phyloP scores from a whole-genome alignment of 1,140 invertebrate genomes.

The Trichomalopsis sarcophagae region DNA sequence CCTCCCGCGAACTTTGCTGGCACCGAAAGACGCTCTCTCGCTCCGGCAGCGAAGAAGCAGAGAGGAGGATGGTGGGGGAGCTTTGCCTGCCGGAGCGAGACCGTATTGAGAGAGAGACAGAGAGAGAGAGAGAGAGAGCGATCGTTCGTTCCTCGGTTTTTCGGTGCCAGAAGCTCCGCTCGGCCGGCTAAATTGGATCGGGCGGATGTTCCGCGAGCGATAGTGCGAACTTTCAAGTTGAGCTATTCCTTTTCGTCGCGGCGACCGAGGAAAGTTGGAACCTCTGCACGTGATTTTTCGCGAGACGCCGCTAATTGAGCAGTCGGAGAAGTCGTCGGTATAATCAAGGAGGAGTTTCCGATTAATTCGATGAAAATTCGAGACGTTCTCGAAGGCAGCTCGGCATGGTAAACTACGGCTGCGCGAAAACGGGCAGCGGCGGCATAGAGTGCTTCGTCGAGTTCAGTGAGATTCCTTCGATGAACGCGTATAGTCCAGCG shows the following conservation, averaged over 20 bases:
- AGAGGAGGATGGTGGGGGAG: background rate
- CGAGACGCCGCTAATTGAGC: constrained; percentile 44
- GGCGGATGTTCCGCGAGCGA: constrained; percentile 23
- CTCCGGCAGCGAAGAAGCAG: background rate
- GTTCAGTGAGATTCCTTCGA: constrained; percentile 59
- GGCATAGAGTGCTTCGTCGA: constrained; percentile 64
- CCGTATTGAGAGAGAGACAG: too few species aligned
- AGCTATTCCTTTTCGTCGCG: constrained; percentile 14
- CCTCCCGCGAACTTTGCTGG: background rate
- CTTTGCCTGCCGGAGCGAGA: constrained; percentile 1
- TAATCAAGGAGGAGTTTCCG: background rate
- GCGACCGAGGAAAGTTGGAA: constrained; percentile 25
- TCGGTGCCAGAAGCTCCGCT: constrained; percentile 40
- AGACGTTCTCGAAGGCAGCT: too few species aligned
- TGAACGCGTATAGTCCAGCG: too few species aligned
- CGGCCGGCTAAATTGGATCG: constrained; percentile 43
- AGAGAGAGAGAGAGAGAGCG: background rate
- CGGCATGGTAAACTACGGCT: constrained; percentile 62
- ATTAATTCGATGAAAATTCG: background rate
- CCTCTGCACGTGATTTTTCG: constrained; percentile 39
- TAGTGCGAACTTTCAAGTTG: constrained; percentile 36
- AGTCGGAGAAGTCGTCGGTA: constrained; percentile 32
- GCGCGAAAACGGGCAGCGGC: constrained; percentile 61
- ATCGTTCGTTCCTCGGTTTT: constrained; percentile 34
- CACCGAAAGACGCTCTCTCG: background rate